Conservation (phyloP, 2,797 vertebrate genomes). For the Poecilia gillii region DNA sequence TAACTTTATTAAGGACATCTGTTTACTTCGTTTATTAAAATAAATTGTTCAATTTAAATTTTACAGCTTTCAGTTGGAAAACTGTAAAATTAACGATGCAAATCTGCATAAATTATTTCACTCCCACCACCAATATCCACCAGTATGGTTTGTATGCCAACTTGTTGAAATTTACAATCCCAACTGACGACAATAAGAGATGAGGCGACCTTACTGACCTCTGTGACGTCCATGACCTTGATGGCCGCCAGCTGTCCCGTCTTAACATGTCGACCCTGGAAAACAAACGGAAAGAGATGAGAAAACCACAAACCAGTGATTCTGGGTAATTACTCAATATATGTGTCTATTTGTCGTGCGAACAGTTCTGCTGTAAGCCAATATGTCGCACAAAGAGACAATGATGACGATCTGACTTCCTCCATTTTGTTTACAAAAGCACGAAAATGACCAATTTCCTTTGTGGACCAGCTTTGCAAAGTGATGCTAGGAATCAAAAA, state of each 20-base stretch:
- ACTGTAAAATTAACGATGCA: not conserved
- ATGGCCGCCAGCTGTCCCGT: conserved; percentile 98
- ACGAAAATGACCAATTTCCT: conserved; percentile 8
- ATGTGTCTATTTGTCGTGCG: not conserved
- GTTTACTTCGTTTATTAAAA: not conserved
- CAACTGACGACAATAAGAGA: not conserved
- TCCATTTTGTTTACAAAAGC: not conserved
- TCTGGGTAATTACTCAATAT: not conserved
- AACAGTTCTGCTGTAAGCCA: not conserved
- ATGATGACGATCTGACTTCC: not conserved
- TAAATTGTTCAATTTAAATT: not conserved
- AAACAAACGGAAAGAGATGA: conserved; percentile 33
- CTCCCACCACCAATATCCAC: not conserved
- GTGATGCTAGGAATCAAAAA: conserved; percentile 7
- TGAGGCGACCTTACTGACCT: conserved; percentile 82
- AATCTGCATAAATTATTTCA: not conserved
- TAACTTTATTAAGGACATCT: not conserved
- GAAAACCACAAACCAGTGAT: not conserved
- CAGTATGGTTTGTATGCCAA: not conserved
- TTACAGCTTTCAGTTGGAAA: not conserved
- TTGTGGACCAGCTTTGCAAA: not conserved
- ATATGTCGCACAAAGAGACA: not conserved
- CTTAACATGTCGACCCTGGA: conserved; percentile 98
- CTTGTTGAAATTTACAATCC: not conserved
- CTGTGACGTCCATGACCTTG: conserved; percentile 99